phyloP scores from a whole-genome alignment of 2,797 vertebrate species.

The Myotis myotis region DNA sequence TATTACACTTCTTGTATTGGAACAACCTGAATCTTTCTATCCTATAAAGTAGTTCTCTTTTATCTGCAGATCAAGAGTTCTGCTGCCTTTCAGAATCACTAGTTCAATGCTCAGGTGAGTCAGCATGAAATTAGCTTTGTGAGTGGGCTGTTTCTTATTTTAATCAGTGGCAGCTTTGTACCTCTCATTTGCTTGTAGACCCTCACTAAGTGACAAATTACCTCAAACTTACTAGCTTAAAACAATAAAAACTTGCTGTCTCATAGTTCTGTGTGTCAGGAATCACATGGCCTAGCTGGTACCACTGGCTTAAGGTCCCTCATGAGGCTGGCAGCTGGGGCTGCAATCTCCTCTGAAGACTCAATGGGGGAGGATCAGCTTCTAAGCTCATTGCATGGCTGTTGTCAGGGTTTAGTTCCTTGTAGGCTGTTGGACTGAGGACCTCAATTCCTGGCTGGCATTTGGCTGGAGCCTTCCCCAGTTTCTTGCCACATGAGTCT shows the following conservation, averaged over 20 bases:
- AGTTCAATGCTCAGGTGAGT: background rate
- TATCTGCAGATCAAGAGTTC: background rate
- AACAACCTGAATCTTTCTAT: background rate
- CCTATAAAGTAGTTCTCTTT: background rate
- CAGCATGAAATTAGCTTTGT: background rate
- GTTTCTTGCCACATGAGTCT: background rate
- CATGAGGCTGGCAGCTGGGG: background rate
- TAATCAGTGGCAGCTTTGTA: background rate
- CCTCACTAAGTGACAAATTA: background rate
- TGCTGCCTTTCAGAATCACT: background rate
- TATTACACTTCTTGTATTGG: background rate
- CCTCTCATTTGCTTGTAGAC: background rate
- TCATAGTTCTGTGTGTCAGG: background rate
- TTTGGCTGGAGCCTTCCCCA: background rate
- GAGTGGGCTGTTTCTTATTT: background rate
- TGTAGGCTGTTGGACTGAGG: background rate
- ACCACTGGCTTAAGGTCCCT: background rate
- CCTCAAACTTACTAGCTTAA: background rate
- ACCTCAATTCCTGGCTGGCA: background rate
- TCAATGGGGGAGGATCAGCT: background rate
- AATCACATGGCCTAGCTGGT: background rate
- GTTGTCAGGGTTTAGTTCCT: background rate
- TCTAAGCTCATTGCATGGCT: background rate
- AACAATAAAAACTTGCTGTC: background rate
- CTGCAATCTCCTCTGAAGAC: background rate